A percentile compares a stretch with the other conserved stretches of the same genome.
phyloP scores from a whole-genome alignment of 2,888 invertebrate species.

The Fabriciana adippe region DNA sequence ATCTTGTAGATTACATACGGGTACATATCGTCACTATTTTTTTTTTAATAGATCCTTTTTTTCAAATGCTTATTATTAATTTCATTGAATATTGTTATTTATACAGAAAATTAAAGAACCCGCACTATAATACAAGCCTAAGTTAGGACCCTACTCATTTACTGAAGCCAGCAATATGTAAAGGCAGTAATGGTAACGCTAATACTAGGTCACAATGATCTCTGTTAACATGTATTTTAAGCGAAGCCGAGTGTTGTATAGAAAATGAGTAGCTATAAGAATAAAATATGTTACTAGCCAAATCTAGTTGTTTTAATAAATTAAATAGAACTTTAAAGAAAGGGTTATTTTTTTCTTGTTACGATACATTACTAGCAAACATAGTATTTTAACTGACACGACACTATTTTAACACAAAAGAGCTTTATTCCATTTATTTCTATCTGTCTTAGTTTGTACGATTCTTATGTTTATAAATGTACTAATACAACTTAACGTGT shows the following conservation, averaged over 20 bases:
- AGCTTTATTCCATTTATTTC: too few relatives aligned
- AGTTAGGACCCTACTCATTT: neutral
- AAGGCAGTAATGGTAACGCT: slow-evolving; percentile 8
- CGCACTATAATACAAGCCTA: slow-evolving; percentile 2
- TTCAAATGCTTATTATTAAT: too few relatives aligned
- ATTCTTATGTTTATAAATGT: too few relatives aligned
- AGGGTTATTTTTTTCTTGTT: too few relatives aligned
- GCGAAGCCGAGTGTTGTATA: neutral
- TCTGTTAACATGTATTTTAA: slow-evolving; percentile 9
- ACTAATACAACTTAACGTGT: too few relatives aligned
- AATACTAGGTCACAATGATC: slow-evolving; percentile 9
- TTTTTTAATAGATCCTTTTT: too few relatives aligned
- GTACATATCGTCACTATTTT: too few relatives aligned
- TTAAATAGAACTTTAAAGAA: neutral
- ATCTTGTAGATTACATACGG: too few relatives aligned
- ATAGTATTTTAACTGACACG: too few relatives aligned
- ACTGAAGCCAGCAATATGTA: slow-evolving; percentile 24
- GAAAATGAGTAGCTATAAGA: neutral
- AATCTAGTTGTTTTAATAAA: slow-evolving; percentile 1
- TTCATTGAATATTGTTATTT: neutral
- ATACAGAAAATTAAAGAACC: neutral
- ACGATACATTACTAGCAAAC: too few relatives aligned
- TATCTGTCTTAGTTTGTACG: too few relatives aligned
- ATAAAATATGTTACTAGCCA: neutral
- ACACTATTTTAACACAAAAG: too few relatives aligned